phyloP scores from a whole-genome alignment of 1,140 invertebrate species.

The Penaeus vannamei region DNA sequence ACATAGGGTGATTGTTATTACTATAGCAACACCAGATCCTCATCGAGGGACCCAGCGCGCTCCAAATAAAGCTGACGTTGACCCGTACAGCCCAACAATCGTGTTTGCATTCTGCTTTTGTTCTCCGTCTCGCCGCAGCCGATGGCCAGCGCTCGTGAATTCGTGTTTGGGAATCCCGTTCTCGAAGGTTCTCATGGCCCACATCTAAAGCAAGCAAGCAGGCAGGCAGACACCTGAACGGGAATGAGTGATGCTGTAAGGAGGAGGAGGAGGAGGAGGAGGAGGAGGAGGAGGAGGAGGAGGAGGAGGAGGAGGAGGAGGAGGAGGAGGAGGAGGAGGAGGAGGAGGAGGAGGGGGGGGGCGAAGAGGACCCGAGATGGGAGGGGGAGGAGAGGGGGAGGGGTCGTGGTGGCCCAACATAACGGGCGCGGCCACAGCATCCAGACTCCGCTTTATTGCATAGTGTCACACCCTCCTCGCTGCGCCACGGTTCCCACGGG shows the following conservation, averaged over 20 bases:
- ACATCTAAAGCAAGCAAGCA: conserved; percentile 11
- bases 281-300: not conserved
- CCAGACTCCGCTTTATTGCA: no score
- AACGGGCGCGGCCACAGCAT: no score
- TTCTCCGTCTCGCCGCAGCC: not conserved
- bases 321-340: not conserved
- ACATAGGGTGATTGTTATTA: no score
- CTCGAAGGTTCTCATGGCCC: conserved; percentile 35
- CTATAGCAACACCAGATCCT: no score
- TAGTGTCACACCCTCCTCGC: no score
- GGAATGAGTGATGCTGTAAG: not conserved
- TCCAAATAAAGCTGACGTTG: no score
- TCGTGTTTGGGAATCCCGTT: conserved; percentile 8
- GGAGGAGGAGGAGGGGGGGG: not conserved
- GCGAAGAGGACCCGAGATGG: not conserved
- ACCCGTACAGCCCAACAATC: no score
- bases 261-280: not conserved
- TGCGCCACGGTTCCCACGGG: no score
- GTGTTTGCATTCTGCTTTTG: no score
- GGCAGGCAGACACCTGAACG: conserved; percentile 29
- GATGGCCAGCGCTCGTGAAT: not conserved
- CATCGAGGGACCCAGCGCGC: no score
- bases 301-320: not conserved
- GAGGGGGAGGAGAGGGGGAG: not conserved
- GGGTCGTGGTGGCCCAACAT: no score